These are phyloP conservation scores for Suricata suricatta DNA, from an alignment of 2,113 vertebrate genomes.

Conservation along the genomic window DNA sequence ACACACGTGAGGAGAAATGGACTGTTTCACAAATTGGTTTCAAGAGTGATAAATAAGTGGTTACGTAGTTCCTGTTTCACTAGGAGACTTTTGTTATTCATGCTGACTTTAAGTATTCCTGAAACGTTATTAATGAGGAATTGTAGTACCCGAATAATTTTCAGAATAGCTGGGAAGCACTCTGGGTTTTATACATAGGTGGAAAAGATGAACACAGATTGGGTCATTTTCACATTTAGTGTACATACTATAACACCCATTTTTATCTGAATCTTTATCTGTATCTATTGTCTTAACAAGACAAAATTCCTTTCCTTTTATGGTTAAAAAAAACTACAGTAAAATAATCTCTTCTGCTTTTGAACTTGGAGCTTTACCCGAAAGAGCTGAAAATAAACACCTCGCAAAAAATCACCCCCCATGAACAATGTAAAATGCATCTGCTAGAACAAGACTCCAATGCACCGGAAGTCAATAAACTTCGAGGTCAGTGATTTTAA, in stretches of 20 bases:
- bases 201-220: neutral
- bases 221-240: neutral
- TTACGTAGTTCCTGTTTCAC: neutral
- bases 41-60: neutral
- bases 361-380: neutral
- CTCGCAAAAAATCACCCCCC: neutral
- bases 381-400: neutral
- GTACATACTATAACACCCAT: neutral
- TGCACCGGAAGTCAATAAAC: neutral
- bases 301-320: neutral
- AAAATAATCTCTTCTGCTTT: neutral
- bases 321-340: neutral
- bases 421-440: neutral
- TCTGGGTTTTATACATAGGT: neutral
- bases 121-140: neutral
- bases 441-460: neutral
- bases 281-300: neutral
- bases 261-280: neutral
- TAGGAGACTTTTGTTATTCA: neutral
- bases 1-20: neutral
- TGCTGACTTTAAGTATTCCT: neutral
- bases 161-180: neutral
- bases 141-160: neutral
- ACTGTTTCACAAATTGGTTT: constrained; percentile 14
- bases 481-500: constrained; percentile 32